Evolutionary conservation across 2,113 vertebrate species (phyloP).

Genomic region (Urocolius indicus): DNA sequence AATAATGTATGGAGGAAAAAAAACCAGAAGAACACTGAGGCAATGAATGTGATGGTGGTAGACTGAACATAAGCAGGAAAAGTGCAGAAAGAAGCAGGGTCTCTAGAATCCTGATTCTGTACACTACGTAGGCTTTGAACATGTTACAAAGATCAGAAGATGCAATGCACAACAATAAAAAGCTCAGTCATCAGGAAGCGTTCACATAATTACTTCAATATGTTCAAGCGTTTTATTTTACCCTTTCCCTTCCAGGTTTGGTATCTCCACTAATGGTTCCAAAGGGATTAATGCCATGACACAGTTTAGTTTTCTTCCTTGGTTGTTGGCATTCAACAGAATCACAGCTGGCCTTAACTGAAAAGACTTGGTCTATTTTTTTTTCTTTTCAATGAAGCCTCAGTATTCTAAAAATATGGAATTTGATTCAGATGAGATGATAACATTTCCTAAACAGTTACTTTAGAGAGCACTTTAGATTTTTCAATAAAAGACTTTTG

Average conservation of each 20-base stretch:
- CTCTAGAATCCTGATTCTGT: neutral
- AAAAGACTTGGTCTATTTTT: neutral
- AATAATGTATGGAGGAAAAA: neutral
- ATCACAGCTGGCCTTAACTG: neutral
- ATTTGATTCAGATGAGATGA: neutral
- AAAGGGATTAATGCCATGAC: neutral
- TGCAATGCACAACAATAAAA: neutral
- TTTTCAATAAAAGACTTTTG: slow-evolving; percentile 18
- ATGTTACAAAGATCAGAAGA: neutral
- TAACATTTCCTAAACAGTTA: neutral
- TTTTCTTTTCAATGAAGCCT: neutral
- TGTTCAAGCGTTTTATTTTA: neutral
- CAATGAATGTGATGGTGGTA: neutral
- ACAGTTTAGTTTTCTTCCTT: neutral
- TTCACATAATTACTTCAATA: neutral
- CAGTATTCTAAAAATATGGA: neutral
- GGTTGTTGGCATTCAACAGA: neutral
- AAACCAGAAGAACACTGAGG: neutral
- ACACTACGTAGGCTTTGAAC: neutral
- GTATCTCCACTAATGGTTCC: neutral
- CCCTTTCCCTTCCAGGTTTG: neutral
- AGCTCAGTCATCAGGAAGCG: neutral
- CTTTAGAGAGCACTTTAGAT: neutral
- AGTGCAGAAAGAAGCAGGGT: neutral
- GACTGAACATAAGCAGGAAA: neutral